Evolutionary conservation across 2,113 vertebrate genomes (phyloP), one percentile per base, ranked within the genome.

Genomic region (Dasyprocta punctata): DNA sequence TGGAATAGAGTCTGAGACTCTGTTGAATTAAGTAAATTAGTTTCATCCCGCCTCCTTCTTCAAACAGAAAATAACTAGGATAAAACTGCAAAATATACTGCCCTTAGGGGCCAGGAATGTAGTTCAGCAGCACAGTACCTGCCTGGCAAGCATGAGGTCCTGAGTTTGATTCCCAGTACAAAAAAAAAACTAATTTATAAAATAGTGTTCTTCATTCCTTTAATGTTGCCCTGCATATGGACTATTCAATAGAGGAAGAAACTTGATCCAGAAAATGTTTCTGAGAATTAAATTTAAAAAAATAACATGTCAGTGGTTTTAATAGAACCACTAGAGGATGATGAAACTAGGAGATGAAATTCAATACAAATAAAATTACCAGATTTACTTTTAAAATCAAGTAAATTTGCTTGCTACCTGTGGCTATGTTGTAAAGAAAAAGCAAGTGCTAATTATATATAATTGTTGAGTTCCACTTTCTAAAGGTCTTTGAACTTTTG

Each of bases 221-320:
- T 58, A 67, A 26, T 78, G 92, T 92, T 81, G 7, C 85, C 22
- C 24, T 80, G 28, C 4, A n/a, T 17, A 65, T 73, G 60, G 63
- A 73, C 20, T 90, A 0, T 80, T 60, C 13, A 60, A 4, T 24
- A 69, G 4, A 85, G 2, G 5, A 75, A 71, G 52, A 69, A 82
- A 16, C n/a, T 65, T 69, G 83, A 10, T 65, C 44, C 58, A 92
- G 81, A 52, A 87, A 92, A 94, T 12, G n/a, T 52, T 92, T 88
- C 58, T 92, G 69, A 92, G 47, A 95, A 88, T 44, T 93, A 80
- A 91, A 65, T 92, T 52, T 52, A 16, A 69, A 89, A 90, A 92
- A 65, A 77, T n/a, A n/a, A n/a, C 1, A 17, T 65, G 49, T 54
- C 24, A 81, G 11, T 82, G 20, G 4, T 20, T 94, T 88, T 47